These are phyloP conservation scores for Falco berigora DNA, from an alignment of 2,797 vertebrate species.

Conservation along the genomic window DNA sequence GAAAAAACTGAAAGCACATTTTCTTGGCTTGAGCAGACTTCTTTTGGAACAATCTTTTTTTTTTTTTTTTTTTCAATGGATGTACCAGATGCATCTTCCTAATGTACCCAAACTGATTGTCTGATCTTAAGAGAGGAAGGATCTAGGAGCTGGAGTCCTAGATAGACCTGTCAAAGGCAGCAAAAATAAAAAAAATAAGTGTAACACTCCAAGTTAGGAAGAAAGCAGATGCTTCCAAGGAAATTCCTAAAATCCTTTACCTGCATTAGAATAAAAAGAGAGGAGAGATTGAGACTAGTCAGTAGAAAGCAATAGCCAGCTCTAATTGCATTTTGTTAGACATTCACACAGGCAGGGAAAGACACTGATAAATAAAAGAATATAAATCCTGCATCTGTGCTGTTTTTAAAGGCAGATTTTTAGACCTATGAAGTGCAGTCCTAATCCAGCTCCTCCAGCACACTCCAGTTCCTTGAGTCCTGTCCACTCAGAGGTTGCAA, in stretches of 20 bases:
- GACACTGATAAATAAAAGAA: not conserved
- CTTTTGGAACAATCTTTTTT: not conserved
- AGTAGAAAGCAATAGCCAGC: not conserved
- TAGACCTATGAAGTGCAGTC: not conserved
- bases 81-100: not conserved
- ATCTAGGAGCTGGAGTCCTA: not conserved
- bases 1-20: conserved; percentile 29
- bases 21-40: not conserved
- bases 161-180: not conserved
- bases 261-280: not conserved
- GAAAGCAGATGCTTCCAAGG: not conserved
- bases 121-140: not conserved
- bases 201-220: not conserved
- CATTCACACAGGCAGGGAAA: not conserved
- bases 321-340: not conserved
- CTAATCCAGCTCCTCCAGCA: not conserved
- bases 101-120: not conserved
- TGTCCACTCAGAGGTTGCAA: not conserved
- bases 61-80: not conserved
- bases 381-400: not conserved
- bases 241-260: not conserved
- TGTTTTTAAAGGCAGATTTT: not conserved
- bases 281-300: not conserved
- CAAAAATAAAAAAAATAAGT: not conserved
- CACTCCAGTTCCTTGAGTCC: not conserved